phyloP scores from a whole-genome alignment of 2,113 vertebrate species.

The Globicephala melas region DNA sequence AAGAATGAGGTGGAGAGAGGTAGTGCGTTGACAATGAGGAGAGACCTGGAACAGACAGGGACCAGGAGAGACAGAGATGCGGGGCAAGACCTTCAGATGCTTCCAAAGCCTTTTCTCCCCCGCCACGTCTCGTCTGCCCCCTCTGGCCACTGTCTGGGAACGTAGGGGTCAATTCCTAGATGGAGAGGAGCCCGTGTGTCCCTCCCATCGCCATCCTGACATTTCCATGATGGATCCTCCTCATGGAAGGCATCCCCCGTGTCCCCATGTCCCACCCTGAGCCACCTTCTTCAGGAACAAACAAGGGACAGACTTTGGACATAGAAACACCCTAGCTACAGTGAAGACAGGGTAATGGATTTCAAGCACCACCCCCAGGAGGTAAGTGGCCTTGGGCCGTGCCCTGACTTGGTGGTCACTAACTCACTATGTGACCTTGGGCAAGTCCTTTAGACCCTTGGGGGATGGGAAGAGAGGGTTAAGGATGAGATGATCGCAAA shows the following conservation, averaged over 20 bases:
- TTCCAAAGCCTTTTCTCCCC: neutral
- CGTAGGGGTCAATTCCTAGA: fast-evolving
- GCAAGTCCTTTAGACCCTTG: neutral
- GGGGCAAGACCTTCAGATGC: neutral
- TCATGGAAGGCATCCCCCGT: neutral
- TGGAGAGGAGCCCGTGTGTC: neutral
- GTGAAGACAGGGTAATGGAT: neutral
- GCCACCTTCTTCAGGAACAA: neutral
- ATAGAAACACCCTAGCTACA: neutral
- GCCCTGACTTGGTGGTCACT: neutral
- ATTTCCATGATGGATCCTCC: neutral
- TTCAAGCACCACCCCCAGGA: neutral
- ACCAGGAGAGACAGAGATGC: neutral
- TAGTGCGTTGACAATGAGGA: neutral
- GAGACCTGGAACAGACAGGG: neutral
- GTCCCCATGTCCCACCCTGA: neutral
- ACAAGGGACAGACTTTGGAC: neutral
- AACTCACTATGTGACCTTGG: neutral
- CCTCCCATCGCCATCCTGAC: neutral
- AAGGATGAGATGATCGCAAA: neutral
- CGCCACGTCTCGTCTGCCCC: neutral
- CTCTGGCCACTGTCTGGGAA: neutral
- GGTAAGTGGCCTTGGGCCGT: neutral
- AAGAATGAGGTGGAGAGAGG: neutral
- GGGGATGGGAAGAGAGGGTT: neutral